These are phyloP conservation scores for Ommatoiulus sabulosus DNA, from an alignment of 2,888 invertebrate species.

Conservation along the genomic window DNA sequence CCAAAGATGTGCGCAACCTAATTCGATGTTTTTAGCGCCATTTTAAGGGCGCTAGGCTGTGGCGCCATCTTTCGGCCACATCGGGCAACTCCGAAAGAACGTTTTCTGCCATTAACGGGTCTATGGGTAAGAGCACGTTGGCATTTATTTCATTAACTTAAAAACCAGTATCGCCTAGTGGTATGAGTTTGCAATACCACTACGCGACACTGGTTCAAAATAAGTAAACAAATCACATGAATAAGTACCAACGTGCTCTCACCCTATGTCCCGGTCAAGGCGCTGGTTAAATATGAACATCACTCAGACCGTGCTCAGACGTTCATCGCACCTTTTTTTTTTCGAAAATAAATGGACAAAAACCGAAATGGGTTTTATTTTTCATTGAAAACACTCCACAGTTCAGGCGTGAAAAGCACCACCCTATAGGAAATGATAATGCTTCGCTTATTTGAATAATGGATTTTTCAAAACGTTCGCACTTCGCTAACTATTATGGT, in stretches of 20 bases:
- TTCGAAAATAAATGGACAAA: background rate
- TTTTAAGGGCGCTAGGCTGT: background rate
- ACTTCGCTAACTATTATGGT: background rate
- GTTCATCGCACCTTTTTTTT: background rate
- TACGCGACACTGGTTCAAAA: too few species aligned
- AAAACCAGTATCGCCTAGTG: too few species aligned
- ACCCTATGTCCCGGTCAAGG: background rate
- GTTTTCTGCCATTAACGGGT: background rate
- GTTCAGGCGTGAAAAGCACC: background rate
- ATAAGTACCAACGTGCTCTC: too few species aligned
- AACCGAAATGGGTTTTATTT: background rate
- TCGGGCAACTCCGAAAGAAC: background rate
- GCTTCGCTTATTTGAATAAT: constrained; percentile 6
- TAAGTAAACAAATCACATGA: too few species aligned
- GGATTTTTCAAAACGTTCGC: background rate
- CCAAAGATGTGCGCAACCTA: background rate
- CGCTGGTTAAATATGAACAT: background rate
- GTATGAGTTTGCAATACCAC: too few species aligned
- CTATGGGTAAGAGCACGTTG: too few species aligned
- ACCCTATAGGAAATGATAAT: background rate
- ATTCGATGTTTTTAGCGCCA: background rate
- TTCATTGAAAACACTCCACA: background rate
- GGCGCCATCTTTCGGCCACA: background rate
- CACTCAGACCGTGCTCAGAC: background rate
- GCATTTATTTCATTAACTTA: too few species aligned